Percentiles rank a stretch among this genome's conserved stretches.
Evolutionary conservation across 1,140 invertebrate species (phyloP).

Genomic region (Panulirus ornatus): DNA sequence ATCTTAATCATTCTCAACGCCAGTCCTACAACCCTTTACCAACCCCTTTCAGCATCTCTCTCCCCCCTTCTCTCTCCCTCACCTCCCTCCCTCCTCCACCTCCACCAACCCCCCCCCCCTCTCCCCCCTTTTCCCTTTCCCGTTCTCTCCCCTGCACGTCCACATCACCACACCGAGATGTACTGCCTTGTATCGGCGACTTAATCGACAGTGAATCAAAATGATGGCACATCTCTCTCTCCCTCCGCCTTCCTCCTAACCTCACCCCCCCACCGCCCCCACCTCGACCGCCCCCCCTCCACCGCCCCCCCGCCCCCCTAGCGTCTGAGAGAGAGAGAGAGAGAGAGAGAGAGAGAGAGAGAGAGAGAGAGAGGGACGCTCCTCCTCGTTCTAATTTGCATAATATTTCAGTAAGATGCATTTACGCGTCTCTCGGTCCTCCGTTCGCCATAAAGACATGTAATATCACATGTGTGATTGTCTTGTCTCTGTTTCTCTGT

Average conservation of each 20-base stretch:
- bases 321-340: neutral
- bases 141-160: neutral
- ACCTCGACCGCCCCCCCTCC: neutral
- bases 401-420: too few species aligned
- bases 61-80: neutral
- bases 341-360: conserved; percentile 3
- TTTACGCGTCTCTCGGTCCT: too few species aligned
- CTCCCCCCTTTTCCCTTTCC: neutral
- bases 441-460: too few species aligned
- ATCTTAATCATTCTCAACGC: too few species aligned
- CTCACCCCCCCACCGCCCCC: neutral
- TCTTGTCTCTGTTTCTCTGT: too few species aligned
- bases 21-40: too few species aligned
- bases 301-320: too few species aligned
- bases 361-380: neutral
- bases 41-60: too few species aligned
- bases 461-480: too few species aligned
- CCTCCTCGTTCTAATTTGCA: too few species aligned
- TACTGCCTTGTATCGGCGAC: neutral
- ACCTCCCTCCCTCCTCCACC: neutral
- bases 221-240: neutral
- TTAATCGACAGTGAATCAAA: conserved; percentile 9
- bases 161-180: neutral
- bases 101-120: neutral
- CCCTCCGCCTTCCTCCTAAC: too few species aligned